These are phyloP conservation scores for Heterodera carotae DNA, from an alignment of 1,140 invertebrate genomes.

Conservation along the genomic window DNA sequence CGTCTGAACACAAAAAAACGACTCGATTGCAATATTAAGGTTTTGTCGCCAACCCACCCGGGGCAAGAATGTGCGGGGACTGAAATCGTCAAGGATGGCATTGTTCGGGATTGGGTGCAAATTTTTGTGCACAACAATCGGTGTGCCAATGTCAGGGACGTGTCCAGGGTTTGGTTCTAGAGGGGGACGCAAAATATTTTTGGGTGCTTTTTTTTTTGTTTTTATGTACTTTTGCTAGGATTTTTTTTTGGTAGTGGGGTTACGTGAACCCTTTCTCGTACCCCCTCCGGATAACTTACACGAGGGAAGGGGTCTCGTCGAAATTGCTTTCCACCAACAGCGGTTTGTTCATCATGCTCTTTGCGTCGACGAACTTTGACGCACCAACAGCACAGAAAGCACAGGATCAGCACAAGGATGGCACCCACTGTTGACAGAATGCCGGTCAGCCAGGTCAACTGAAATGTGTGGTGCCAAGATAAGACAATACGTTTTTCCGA, in stretches of 20 bases:
- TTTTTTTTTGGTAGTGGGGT: neutral
- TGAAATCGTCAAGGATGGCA: no score
- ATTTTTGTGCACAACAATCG: no score
- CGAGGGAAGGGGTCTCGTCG: constrained; percentile 21
- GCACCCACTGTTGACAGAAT: constrained; percentile 49
- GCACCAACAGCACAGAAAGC: constrained; percentile 56
- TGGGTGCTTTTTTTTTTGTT: no score
- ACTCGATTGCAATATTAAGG: no score
- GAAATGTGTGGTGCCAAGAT: neutral
- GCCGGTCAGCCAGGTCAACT: constrained; percentile 58
- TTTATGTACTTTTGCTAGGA: no score
- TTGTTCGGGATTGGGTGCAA: no score
- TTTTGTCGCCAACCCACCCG: no score
- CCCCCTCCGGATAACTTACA: neutral
- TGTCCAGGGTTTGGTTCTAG: no score
- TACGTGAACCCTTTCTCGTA: neutral
- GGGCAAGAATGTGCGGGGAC: no score
- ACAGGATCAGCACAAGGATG: constrained; percentile 47
- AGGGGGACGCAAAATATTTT: no score
- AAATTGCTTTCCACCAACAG: neutral
- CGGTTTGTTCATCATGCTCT: constrained; percentile 29
- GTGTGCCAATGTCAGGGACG: no score
- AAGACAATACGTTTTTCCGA: no score
- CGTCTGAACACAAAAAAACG: neutral
- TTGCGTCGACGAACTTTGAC: constrained; percentile 40